Base-by-base conservation (phyloP, 2,888 invertebrate species). In the Aradus depressus region DNA sequence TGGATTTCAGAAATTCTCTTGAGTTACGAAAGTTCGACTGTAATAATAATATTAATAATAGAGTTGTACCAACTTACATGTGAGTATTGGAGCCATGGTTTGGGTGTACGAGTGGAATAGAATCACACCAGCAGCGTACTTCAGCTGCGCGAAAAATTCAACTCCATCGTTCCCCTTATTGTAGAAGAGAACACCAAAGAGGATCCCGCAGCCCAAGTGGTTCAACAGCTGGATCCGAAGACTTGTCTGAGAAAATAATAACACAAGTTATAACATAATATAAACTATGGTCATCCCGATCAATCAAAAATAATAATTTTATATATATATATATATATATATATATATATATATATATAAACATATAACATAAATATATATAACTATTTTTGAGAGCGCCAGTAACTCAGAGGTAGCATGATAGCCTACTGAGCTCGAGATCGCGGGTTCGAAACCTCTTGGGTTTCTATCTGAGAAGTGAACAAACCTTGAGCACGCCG, bases 101-200 rank as follows among this genome's bases (percentile, higher is more conserved):
- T 80, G 79, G 0, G 80, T 80, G 60, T 80, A 81, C 1, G 78
- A 71, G 61, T 79, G 76, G 68, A 80, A 79, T 48, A 80, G 72
- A 16, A 79, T 72, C 14, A 77, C 69, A 1, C 78, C 80, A 42
- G 80, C 76, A 61, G 79, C 80, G 63, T 78, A 72, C 64, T 81
- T 81, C 53, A 81, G 68, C 61, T 80, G 81, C 60, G 77, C 77
- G 64, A 80, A 81, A 76, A 80, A 79, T 60, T 79, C 72, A 1
- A 70, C 67, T 19, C 80, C 80, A 52, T 80, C 76, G 60, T 78
- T 76, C 2, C 77, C 79, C 65, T 75, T 71, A 53, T 76, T 73
- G 62, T 73, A 75, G 66, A 79, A 80, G 56, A 80, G 75, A 6
- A 75, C 59, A 14, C 78, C 78, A 53, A 73, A 65, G 28, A 76